Base-by-base conservation (phyloP, 23 tunicate species). In the Botrylloides violaceus region DNA sequence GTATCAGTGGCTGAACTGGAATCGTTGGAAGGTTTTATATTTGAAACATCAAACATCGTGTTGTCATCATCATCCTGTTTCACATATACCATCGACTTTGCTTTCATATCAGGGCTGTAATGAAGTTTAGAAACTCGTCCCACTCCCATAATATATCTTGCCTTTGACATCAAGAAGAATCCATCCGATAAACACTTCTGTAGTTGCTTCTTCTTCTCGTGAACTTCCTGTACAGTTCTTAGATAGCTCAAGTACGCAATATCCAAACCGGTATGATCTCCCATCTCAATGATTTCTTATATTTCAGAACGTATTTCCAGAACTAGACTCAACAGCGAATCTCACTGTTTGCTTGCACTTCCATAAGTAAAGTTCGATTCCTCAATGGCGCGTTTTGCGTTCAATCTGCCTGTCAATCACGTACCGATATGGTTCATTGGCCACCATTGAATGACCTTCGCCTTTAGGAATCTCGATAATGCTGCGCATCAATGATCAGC, bases 151-250 rank as follows among this genome's bases (percentile, higher is more conserved):
- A 73, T 77, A 61, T 85, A 85, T 31, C 84, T 35, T 1, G 94
- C 94, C 59, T 85, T 85, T 21, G 94, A 83, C 39, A 85, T 73
- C 35, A 74, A 71, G 58, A 85, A 70, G 59, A 33, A 85, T 27
- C 94, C 94, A 29, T 79, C 73, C 61, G 75, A 32, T 36, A 85
- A 2, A 35, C 66, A 73, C 56, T 66, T 60, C 35, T 85, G 81
- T 30, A 68, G 79, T 47, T 74, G 77, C 72, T 43, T 76, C 76
- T 85, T 85, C 57, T 79, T 79, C 32, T 78, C 73, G 29, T 85
- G 76, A 23, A 85, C 27, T 53, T 79, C 81, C 24, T 78, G 60
- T 2, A 85, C 75, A 2, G 66, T 23, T 61, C 78, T 77, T 38
- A 85, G 73, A 32, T 78, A 29, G 23, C 34, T 35, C 31, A 85